These are phyloP conservation scores for Meloe dianella DNA, from an alignment of 2,888 invertebrate genomes.

Conservation along the genomic window DNA sequence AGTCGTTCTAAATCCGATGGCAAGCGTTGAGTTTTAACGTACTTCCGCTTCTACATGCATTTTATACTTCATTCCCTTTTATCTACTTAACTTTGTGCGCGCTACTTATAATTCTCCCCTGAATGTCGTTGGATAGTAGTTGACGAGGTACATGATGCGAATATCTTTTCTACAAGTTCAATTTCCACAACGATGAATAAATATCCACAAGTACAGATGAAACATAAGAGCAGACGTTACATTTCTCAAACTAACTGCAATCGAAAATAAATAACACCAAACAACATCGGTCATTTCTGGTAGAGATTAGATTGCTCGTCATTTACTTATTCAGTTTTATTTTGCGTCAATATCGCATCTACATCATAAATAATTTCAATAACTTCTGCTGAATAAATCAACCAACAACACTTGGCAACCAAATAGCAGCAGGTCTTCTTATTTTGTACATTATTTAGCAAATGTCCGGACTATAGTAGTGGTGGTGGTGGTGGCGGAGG, in stretches of 20 bases:
- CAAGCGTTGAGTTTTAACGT: conserved; percentile 35
- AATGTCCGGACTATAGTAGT: background rate
- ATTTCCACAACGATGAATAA: conserved; percentile 28
- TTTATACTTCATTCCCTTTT: conserved; percentile 39
- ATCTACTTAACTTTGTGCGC: conserved; percentile 37
- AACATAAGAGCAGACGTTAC: too few species aligned
- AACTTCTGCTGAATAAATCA: too few species aligned
- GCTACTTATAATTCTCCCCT: conserved; percentile 36
- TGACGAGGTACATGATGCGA: conserved; percentile 30
- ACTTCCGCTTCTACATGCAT: conserved; percentile 35
- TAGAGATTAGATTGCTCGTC: too few species aligned
- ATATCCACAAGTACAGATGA: conserved; percentile 22
- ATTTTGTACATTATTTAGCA: background rate
- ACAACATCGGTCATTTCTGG: too few species aligned
- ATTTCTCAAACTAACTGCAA: too few species aligned
- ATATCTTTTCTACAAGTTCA: conserved; percentile 27
- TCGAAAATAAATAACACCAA: too few species aligned
- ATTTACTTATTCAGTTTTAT: too few species aligned
- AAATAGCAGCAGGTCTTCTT: too few species aligned
- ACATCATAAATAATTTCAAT: too few species aligned
- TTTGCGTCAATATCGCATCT: too few species aligned
- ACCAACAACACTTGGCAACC: too few species aligned
- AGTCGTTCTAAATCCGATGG: conserved; percentile 32
- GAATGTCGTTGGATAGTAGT: conserved; percentile 17
- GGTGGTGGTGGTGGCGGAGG: background rate